phyloP scores from a whole-genome alignment of 1,140 invertebrate species.

The Conopomorpha cramerella region DNA sequence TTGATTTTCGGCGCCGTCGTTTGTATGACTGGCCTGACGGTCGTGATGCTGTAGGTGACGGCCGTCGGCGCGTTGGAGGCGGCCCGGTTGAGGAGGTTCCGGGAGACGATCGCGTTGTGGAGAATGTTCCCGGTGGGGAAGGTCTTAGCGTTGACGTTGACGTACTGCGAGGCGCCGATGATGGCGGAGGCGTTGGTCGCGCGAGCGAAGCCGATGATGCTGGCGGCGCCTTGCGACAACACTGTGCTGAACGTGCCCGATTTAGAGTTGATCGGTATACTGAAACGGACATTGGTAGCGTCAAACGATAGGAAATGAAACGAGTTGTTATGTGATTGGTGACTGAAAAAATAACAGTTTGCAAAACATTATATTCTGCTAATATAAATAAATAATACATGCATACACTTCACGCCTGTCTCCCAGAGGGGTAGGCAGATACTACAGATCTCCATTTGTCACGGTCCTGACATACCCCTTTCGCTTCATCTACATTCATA shows the following conservation, averaged over 20 bases:
- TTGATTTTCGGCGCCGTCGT: conserved; percentile 35
- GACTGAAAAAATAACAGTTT: too few relatives aligned
- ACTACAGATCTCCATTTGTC: too few relatives aligned
- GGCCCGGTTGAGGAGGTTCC: conserved; percentile 37
- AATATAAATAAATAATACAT: too few relatives aligned
- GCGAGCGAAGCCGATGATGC: conserved; percentile 48
- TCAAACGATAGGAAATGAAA: too few relatives aligned
- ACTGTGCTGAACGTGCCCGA: conserved; percentile 45
- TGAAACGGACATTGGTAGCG: too few relatives aligned
- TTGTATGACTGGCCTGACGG: conserved; percentile 25
- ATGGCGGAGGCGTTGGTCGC: conserved; percentile 25
- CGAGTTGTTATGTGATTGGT: too few relatives aligned
- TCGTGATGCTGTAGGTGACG: conserved; percentile 35
- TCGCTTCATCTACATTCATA: too few relatives aligned
- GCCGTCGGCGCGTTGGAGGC: conserved; percentile 19
- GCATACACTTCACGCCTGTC: too few relatives aligned
- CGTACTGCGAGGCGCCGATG: conserved; percentile 42
- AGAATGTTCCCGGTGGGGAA: conserved; percentile 56
- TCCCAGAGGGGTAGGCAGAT: too few relatives aligned
- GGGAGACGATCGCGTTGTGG: conserved; percentile 54
- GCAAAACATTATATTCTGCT: too few relatives aligned
- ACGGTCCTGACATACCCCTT: too few relatives aligned
- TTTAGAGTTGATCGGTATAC: conserved; percentile 48
- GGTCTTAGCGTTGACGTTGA: conserved; percentile 50
- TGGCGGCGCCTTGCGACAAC: conserved; percentile 49